Conservation (phyloP, 2,797 vertebrate genomes). For the Taenioides sp. region DNA sequence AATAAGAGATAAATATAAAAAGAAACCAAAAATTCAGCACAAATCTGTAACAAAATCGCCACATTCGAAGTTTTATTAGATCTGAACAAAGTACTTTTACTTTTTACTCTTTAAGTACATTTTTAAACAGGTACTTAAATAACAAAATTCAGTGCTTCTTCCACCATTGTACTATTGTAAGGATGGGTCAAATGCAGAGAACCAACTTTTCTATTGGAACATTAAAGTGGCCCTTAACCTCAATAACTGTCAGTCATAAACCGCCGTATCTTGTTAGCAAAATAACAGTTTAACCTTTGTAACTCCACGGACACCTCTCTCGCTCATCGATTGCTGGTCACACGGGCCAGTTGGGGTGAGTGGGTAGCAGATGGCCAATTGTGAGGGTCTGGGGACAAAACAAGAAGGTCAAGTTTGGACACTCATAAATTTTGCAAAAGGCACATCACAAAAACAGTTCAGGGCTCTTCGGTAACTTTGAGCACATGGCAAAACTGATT, state of each 20-base stretch:
- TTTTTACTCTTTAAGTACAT: too few relatives aligned
- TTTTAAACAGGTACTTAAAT: too few relatives aligned
- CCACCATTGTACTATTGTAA: neutral
- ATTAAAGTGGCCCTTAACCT: neutral
- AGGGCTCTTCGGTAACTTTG: slow-evolving; percentile 20
- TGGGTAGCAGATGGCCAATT: slow-evolving; percentile 75
- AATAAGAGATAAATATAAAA: too few relatives aligned
- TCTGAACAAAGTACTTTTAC: too few relatives aligned
- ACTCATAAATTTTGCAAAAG: slow-evolving; percentile 67
- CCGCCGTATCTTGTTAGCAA: slow-evolving; percentile 12
- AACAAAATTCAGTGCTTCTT: too few relatives aligned
- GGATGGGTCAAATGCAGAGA: neutral
- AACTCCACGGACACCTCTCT: neutral
- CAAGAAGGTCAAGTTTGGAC: slow-evolving; percentile 62
- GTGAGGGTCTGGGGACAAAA: slow-evolving; percentile 71
- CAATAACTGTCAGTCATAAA: neutral
- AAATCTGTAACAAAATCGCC: too few relatives aligned
- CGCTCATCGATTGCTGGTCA: slow-evolving; percentile 1
- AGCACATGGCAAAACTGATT: slow-evolving; percentile 7
- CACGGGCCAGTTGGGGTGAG: slow-evolving; percentile 17
- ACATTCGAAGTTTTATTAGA: too few relatives aligned
- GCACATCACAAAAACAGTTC: slow-evolving; percentile 36
- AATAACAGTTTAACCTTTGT: slow-evolving; percentile 38
- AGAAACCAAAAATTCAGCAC: too few relatives aligned
- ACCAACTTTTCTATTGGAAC: neutral